A percentile compares a stretch with the other conserved stretches of the same genome.
Conservation (phyloP, 1,140 invertebrate species). For the Bilobella aurantiaca region DNA sequence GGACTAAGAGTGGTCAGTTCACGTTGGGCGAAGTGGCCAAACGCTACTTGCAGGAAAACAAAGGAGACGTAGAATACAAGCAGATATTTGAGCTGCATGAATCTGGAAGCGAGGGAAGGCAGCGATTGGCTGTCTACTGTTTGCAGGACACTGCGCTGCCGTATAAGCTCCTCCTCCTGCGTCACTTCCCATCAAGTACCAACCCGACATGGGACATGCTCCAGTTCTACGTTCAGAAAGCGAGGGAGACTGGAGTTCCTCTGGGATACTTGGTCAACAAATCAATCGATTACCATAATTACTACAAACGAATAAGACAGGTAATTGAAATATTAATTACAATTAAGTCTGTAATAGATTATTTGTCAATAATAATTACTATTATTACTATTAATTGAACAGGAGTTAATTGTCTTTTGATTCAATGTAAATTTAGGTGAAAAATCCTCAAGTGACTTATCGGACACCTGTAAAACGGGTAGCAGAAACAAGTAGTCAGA, state of each 20-base stretch:
- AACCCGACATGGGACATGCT: slow-evolving; percentile 7
- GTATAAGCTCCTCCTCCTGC: slow-evolving; percentile 8
- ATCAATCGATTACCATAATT: slow-evolving; percentile 24
- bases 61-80: slow-evolving; percentile 4
- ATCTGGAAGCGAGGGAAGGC: slow-evolving; percentile 1
- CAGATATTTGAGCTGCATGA: slow-evolving; percentile 27
- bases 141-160: slow-evolving; percentile 26
- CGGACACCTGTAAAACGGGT: no score
- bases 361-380: no score
- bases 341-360: no score
- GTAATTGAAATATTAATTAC: slow-evolving; percentile 21
- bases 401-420: no score
- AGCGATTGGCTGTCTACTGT: slow-evolving; percentile 25
- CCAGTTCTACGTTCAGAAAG: slow-evolving; percentile 20
- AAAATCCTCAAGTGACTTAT: no score
- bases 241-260: slow-evolving; percentile 9
- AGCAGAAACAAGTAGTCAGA: no score
- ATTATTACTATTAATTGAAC: no score
- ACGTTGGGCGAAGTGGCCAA: slow-evolving; percentile 16
- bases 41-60: slow-evolving; percentile 12
- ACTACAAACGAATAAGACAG: slow-evolving; percentile 22
- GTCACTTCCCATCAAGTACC: neutral
- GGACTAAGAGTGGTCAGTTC: neutral
- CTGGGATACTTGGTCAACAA: slow-evolving; percentile 27
- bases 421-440: no score